Base-by-base conservation (phyloP, 2,113 vertebrate genomes). In the Trichomycterus rosablanca region DNA sequence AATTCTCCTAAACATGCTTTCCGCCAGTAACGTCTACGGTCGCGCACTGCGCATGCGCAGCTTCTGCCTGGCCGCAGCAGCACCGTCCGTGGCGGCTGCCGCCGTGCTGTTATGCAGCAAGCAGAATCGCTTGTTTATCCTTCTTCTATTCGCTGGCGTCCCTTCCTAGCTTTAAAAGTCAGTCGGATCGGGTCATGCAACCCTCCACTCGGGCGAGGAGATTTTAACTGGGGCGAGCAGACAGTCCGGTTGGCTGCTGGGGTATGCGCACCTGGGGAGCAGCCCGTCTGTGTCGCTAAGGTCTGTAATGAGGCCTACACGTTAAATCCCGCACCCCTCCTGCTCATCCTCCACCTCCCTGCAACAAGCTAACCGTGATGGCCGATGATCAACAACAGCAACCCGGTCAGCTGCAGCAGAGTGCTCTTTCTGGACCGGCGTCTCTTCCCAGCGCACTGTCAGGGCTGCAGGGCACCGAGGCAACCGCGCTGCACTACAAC, bases 401-500 rank as follows among this genome's bases (percentile, higher is more conserved):
- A 70, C 78, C 88, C 78, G 89, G 87, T 80, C 89, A 77, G 59
- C 53, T 63, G 58, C 83, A 76, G 55, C 78, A 80, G 74, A 87
- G 81, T 79, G 83, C 81, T 74, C 68, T 72, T 50, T 80, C 76
- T 79, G 79, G 87, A 75, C 81, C 84, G 75, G 84, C 80, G 79
- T 83, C 87, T 63, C 82, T 93, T 79, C 92, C 92, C 74, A 81
- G 90, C 63, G 80, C 92, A 61, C 88, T 95, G 74, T 89, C 92
- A 18, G 91, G 91, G 84, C 89, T 94, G 75, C 90, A 92, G 76
- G 91, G 90, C 71, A 83, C 89, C 40, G 93, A 95, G 79, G 93
- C 93, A 24, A 91, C 81, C 81, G 91, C 92, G 74, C 85, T 95
- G 82, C 93, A 93, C 82, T 91, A 89, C 86, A 92, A 89, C 87